Evolutionary conservation across 2,888 invertebrate genomes (phyloP), one percentile per base, ranked within the genome.

Genomic region (Caenorhabditis virilis): DNA sequence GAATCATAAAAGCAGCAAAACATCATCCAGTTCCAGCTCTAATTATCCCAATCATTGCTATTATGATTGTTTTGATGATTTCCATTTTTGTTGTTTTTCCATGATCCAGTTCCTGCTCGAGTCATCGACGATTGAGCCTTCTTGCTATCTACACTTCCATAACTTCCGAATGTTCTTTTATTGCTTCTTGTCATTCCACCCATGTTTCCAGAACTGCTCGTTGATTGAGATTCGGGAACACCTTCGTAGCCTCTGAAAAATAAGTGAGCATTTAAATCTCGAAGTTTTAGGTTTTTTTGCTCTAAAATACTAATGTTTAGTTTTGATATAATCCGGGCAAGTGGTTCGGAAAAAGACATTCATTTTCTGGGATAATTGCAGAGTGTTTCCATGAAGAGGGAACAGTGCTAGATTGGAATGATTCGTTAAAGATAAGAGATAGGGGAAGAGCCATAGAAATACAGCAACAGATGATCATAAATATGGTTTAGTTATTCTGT

Each of bases 121-220:
- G 23, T 52, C 0, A 41, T 42, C 4, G 62, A 52, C 1, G 56
- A 36, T 46, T 63, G 63, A 1, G 57, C 63, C 36, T 63, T 63
- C 4, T 43, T 46, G 25, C 41, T 58, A 42, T 63, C 63, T 2
- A 63, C 51, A 30, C 57, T 58, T n/a, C n/a, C n/a, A 25, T 50
- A 63, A 49, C 63, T 63, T 36, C 63, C 63, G 18, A 63, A 63
- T 5, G 57, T 63, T 33, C 63, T 43, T 33, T 63, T 63, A 15
- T 50, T 57, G 36, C 45, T 46, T 42, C 57, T 39, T 3, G 63
- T 57, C 57, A 63, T 57, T 36, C 63, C 63, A 20, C 63, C 57
- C 30, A 50, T 18, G 3, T 63, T 53, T 9, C 53, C 63, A 2
- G 49, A 33, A 0, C 38, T 16, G 25, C 41, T 35, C 13, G 41